phyloP scores from a whole-genome alignment of 2,888 invertebrate genomes.

The Odontothrips loti region DNA sequence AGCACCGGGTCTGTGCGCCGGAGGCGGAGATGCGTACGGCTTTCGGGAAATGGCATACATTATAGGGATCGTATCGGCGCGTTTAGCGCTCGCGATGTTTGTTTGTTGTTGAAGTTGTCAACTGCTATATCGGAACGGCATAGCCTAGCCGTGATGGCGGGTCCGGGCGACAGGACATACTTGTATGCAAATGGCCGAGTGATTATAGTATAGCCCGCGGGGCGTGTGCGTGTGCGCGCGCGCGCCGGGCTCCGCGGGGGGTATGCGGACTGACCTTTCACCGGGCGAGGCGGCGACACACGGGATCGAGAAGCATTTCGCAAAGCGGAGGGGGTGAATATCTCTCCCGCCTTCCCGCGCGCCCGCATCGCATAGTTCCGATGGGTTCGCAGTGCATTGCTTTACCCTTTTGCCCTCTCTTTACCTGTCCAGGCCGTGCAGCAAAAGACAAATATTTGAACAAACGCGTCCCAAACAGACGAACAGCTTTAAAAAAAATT shows the following conservation, averaged over 20 bases:
- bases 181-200: slow-evolving; percentile 2
- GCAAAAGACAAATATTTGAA: slow-evolving; percentile 3
- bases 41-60: background rate
- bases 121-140: slow-evolving; percentile 7
- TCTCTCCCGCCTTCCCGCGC: too few relatives aligned
- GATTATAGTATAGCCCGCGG: background rate
- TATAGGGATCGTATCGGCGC: background rate
- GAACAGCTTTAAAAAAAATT: too few relatives aligned
- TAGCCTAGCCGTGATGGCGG: background rate
- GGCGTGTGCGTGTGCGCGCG: background rate
- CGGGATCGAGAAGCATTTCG: too few relatives aligned
- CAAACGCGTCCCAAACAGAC: background rate
- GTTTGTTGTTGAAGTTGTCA: slow-evolving; percentile 17
- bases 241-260: background rate
- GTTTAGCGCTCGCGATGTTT: background rate
- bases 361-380: too few relatives aligned
- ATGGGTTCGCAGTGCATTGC: too few relatives aligned
- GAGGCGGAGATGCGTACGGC: background rate
- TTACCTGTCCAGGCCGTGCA: background rate
- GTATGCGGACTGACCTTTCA: slow-evolving; percentile 3
- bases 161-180: background rate
- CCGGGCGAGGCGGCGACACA: background rate
- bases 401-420: too few relatives aligned
- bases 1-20: too few relatives aligned
- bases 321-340: too few relatives aligned